Base-by-base conservation (phyloP, 2,113 vertebrate species). In the Percopsis transmontana region DNA sequence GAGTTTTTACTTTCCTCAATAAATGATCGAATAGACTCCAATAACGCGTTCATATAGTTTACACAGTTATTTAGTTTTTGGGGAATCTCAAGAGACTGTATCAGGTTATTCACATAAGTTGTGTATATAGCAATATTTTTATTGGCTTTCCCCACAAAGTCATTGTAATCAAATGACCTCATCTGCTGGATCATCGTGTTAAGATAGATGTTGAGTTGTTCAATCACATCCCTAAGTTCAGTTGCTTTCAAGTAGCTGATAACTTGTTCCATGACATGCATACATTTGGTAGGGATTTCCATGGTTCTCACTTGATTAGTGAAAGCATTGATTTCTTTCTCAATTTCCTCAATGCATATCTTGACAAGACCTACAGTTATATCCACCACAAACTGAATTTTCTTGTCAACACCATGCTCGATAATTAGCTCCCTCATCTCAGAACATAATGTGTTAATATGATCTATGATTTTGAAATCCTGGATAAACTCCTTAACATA, bases 101-200 rank as follows among this genome's bases (percentile, higher is more conserved):
- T 92, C 57, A 93, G 57, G 2, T 78, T 42, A 66, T 96, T 96
- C 63, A 95, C 52, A 50, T 66, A 81, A 5, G 39, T 39, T 12
- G 88, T 94, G 41, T 78, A 40, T 42, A 86, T 66, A 45, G 0
- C 75, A 44, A 96, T 92, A 70, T 82, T 85, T 0, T 73, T 64
- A 77, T 98, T 97, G 70, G 54, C 75, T 41, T 89, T 53, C 63
- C 91, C 85, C 60, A 98, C 91, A 91, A 94, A 93, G 1, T 79
- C 68, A 61, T 94, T 93, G 77, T 98, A 98, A 62, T 96, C 82
- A 75, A 96, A 90, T 53, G 93, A 83, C n/a, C 81, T 93, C 38
- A 98, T 61, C 2, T 78, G 80, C 47, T 90, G 81, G 63, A 91
- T 76, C 67, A 88, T 14, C 0, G 2, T 38, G 20, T 94, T 91